A percentile compares a stretch with the other conserved stretches of the same genome.
phyloP scores from a whole-genome alignment of 2,888 invertebrate species.

The Lypha dubia region DNA sequence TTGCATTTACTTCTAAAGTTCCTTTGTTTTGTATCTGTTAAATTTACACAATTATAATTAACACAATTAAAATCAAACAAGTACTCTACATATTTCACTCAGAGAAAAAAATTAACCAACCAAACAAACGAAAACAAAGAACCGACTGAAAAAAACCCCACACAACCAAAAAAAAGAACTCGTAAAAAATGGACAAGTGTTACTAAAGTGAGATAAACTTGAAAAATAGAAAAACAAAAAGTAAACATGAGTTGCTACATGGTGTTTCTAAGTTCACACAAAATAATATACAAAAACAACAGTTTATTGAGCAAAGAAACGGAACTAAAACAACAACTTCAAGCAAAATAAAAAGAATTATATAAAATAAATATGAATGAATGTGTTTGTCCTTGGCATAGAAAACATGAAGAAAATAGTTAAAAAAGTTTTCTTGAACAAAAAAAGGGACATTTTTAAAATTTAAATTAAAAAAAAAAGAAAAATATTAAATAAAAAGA shows the following conservation, averaged over 20 bases:
- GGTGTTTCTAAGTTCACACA: background rate
- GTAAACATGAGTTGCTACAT: background rate
- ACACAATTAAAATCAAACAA: constrained; percentile 33
- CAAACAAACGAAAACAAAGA: background rate
- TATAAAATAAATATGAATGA: constrained; percentile 37
- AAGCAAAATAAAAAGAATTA: constrained; percentile 31
- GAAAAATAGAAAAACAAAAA: background rate
- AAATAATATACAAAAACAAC: constrained; percentile 11
- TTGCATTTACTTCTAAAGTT: constrained; percentile 25
- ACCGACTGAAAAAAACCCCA: background rate
- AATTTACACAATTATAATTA: constrained; percentile 17
- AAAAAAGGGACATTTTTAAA: background rate
- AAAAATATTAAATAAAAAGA: no score
- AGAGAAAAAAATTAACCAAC: background rate
- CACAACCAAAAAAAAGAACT: background rate
- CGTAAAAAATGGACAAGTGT: constrained; percentile 19
- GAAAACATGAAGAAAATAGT: background rate
- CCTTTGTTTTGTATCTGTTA: background rate
- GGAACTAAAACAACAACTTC: background rate
- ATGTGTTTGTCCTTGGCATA: constrained; percentile 44
- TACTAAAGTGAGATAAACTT: constrained; percentile 1
- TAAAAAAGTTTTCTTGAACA: background rate
- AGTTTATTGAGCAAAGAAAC: background rate
- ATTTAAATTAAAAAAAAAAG: background rate
- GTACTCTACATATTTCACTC: background rate